These are phyloP conservation scores for Tiaroga cobitis DNA, from an alignment of 2,797 vertebrate species.

Conservation along the genomic window DNA sequence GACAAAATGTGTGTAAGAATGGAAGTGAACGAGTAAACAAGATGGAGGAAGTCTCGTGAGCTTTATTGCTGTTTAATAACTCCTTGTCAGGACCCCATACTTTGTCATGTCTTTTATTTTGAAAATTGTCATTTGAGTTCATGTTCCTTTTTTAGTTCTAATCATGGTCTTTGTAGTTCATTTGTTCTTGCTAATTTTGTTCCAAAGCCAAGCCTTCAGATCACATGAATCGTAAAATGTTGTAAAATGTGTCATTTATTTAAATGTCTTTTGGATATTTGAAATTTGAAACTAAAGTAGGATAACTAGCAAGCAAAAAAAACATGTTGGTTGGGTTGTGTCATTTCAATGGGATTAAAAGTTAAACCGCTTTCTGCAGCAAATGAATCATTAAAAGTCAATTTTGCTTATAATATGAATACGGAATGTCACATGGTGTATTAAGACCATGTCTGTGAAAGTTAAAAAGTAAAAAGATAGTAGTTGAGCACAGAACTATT, in stretches of 20 bases:
- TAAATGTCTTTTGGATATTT: background rate
- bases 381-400: background rate
- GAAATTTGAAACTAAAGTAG: background rate
- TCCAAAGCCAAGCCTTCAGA: background rate
- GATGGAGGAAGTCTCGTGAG: no score
- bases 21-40: no score
- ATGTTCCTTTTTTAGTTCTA: background rate
- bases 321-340: background rate
- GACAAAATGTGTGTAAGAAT: no score
- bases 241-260: background rate
- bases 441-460: background rate
- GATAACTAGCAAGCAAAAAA: background rate
- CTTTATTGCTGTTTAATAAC: no score
- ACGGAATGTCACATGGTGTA: background rate
- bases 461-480: background rate
- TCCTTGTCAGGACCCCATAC: background rate
- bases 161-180: background rate
- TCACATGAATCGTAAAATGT: no score
- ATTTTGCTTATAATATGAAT: background rate
- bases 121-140: background rate
- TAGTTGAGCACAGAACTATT: background rate
- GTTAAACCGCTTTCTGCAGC: background rate
- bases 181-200: background rate
- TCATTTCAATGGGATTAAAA: background rate
- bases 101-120: background rate